phyloP scores from a whole-genome alignment of 1,140 invertebrate species.

The Lepidurus couesii region DNA sequence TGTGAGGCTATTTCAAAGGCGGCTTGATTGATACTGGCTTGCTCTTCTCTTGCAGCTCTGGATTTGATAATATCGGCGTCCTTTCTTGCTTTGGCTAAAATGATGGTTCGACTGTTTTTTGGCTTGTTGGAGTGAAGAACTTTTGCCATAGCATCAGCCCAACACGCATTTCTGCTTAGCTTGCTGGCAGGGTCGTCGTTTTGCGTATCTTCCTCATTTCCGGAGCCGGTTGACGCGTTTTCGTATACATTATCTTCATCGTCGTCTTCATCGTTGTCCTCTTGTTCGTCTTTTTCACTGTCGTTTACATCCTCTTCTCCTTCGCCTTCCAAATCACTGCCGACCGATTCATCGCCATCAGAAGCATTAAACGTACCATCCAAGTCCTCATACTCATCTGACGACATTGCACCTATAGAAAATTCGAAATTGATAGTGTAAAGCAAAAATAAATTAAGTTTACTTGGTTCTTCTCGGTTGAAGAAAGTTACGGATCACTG shows the following conservation, averaged over 20 bases:
- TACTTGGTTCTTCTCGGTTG: not conserved
- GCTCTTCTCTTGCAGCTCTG: constrained; percentile 33
- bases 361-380: not conserved
- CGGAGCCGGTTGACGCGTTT: not conserved
- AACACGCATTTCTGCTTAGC: constrained; percentile 45
- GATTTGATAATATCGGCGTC: constrained; percentile 41
- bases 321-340: constrained; percentile 6
- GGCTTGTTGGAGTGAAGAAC: constrained; percentile 67
- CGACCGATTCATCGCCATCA: not conserved
- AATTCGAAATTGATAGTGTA: not conserved
- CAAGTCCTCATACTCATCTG: not conserved
- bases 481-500: not conserved
- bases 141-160: constrained; percentile 51
- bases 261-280: not conserved
- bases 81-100: constrained; percentile 52
- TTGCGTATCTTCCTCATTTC: constrained; percentile 23
- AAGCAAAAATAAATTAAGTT: not conserved
- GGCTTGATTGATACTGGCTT: constrained; percentile 40
- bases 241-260: constrained; percentile 12
- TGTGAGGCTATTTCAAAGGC: constrained; percentile 35
- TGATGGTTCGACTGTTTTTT: constrained; percentile 63
- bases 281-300: not conserved
- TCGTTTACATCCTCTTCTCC: constrained; percentile 25
- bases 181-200: constrained; percentile 29
- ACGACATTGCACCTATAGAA: not conserved